Evolutionary conservation across 2,113 vertebrate species (phyloP), one percentile per base, ranked within the genome.

Genomic region (zebrafish (Danio rerio)): DNA sequence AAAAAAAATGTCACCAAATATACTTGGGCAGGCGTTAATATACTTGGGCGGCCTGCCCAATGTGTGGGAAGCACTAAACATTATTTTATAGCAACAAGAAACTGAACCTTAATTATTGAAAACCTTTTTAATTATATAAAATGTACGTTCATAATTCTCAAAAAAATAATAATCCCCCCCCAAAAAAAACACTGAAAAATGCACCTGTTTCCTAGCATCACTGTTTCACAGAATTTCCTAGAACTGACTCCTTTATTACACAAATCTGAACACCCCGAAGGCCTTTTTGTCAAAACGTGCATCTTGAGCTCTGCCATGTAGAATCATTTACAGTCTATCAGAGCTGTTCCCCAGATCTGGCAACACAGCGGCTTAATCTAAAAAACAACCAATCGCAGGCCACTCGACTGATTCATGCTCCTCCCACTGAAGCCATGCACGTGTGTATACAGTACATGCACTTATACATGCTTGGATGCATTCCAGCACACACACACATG

Each of bases 281-380:
- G 56, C 63, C 65, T 71, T 76, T 56, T 53, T 31, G 65, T 63
- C 63, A 50, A 81, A 85, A 72, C 16, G 50, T 71, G 56, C 40
- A 49, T 81, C 78, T 69, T 71, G 73, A 81, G 73, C 61, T 43
- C 68, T 82, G 80, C 82, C 75, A 58, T 76, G 72, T 66, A 73
- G 42, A 78, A 85, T 85, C 68, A 85, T 69, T 55, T 75, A 85
- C 66, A 85, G 80, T 74, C 74, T 62, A 65, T 82, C 71, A 73
- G 74, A 85, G 84, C 59, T 66, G 68, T 69, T 78, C 40, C 53
- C 70, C 65, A 70, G 63, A 76, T 70, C 72, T 5, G 18, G 31
- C 42, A 80, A 52, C 84, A 81, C 62, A 63, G 84, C 71, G 81
- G 61, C 81, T 75, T 80, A 82, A n/a, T 66, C 65, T 43, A 78